These are phyloP conservation scores for Amitus sp. DNA, from an alignment of 2,888 invertebrate genomes.

Conservation along the genomic window DNA sequence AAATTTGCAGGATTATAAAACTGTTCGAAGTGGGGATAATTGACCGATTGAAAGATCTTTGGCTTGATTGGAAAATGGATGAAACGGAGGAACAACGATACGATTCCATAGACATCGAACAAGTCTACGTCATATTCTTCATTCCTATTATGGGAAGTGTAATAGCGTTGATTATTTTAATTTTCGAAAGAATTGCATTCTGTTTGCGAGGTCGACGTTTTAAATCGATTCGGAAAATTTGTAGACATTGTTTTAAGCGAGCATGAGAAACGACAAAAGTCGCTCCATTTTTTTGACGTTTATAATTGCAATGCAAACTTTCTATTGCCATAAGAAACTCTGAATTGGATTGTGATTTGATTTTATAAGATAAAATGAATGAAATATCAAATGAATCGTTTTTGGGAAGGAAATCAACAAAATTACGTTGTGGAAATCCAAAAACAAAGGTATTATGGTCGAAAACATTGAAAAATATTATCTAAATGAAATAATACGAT, in stretches of 20 bases:
- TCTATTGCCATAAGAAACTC: too few relatives aligned
- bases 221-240: neutral
- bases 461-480: too few relatives aligned
- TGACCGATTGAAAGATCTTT: constrained; percentile 22
- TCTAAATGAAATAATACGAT: too few relatives aligned
- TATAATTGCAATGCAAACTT: too few relatives aligned
- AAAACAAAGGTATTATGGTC: too few relatives aligned
- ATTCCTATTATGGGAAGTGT: constrained; percentile 9
- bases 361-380: too few relatives aligned
- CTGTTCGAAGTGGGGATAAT: constrained; percentile 27
- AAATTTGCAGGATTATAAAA: constrained; percentile 23
- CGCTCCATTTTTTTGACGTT: too few relatives aligned
- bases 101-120: constrained; percentile 24
- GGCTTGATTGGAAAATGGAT: constrained; percentile 23
- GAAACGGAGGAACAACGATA: constrained; percentile 16
- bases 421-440: too few relatives aligned
- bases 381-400: too few relatives aligned
- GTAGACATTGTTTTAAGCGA: neutral
- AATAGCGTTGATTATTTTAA: constrained; percentile 13
- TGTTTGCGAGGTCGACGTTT: neutral
- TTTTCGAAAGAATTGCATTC: constrained; percentile 12
- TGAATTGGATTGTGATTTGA: too few relatives aligned
- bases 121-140: constrained; percentile 25
- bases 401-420: too few relatives aligned
- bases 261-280: too few relatives aligned